Conservation (phyloP, 1,140 invertebrate genomes). For the Pseudoatta argentina region DNA sequence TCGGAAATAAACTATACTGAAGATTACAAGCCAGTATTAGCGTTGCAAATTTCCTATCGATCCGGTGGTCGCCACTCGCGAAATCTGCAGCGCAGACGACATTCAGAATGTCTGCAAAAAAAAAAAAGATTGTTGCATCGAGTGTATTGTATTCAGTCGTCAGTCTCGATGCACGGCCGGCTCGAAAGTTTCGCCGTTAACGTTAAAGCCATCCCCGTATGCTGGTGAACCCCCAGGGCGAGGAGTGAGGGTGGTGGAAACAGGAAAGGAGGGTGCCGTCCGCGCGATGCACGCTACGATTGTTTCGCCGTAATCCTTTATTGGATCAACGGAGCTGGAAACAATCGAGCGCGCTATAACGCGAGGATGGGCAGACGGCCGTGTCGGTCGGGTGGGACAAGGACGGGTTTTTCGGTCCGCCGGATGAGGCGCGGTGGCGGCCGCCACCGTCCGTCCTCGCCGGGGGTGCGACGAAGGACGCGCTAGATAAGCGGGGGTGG, state of each 20-base stretch:
- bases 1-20: background rate
- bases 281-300: slow-evolving; percentile 82
- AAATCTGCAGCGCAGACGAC: slow-evolving; percentile 1
- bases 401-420: slow-evolving; percentile 66
- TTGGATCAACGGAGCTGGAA: slow-evolving; percentile 86
- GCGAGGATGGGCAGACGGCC: slow-evolving; percentile 74
- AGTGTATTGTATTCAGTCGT: slow-evolving; percentile 31
- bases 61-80: background rate
- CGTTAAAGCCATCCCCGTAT: slow-evolving; percentile 78
- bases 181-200: slow-evolving; percentile 81
- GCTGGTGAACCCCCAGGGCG: background rate
- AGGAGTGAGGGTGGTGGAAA: too few relatives aligned
- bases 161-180: slow-evolving; percentile 26
- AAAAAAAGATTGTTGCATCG: slow-evolving; percentile 3
- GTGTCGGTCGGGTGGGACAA: slow-evolving; percentile 54
- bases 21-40: background rate
- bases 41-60: background rate
- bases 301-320: slow-evolving; percentile 86
- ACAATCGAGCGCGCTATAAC: slow-evolving; percentile 84
- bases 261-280: slow-evolving; percentile 68
- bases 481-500: slow-evolving; percentile 65
- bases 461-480: background rate
- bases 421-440: slow-evolving; percentile 40
- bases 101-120: background rate
- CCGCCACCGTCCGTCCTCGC: background rate